phyloP scores from a whole-genome alignment of 2,888 invertebrate genomes.

The Trissolcus japonicus region DNA sequence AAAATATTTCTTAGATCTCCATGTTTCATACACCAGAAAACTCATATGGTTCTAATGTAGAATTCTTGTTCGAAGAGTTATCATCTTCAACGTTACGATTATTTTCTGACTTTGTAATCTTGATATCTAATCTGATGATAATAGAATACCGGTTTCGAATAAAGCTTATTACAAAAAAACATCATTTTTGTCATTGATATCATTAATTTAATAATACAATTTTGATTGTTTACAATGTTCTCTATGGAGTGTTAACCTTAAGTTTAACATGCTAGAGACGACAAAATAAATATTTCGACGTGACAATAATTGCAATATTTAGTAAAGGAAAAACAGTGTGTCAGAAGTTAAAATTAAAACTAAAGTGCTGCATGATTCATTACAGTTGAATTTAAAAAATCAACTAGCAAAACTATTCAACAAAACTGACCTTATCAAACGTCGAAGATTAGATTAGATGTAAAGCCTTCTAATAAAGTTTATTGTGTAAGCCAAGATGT shows the following conservation, averaged over 20 bases:
- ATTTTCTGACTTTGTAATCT: conserved; percentile 12
- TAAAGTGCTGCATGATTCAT: too few species aligned
- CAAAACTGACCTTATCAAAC: conserved; percentile 43
- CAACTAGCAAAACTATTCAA: conserved; percentile 25
- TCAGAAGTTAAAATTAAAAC: too few species aligned
- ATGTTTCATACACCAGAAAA: conserved; percentile 9
- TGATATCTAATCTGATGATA: conserved; percentile 13
- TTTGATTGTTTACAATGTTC: too few species aligned
- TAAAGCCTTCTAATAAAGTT: conserved; percentile 21
- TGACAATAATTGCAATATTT: too few species aligned
- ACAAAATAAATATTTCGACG: too few species aligned
- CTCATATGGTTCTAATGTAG: conserved; percentile 13
- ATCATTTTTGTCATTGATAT: too few species aligned
- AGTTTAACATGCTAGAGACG: too few species aligned
- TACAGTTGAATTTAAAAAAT: too few species aligned
- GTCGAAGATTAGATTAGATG: conserved; percentile 37
- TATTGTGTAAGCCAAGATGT: not conserved
- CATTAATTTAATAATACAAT: too few species aligned
- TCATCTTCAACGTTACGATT: conserved; percentile 11
- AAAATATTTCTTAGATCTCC: not conserved
- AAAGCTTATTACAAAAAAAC: too few species aligned
- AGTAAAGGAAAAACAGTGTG: too few species aligned
- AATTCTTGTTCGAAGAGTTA: conserved; percentile 13
- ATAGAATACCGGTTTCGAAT: not conserved
- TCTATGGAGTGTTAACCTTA: too few species aligned